phyloP scores from a whole-genome alignment of 2,797 vertebrate genomes.

The Cynopterus sphinx region DNA sequence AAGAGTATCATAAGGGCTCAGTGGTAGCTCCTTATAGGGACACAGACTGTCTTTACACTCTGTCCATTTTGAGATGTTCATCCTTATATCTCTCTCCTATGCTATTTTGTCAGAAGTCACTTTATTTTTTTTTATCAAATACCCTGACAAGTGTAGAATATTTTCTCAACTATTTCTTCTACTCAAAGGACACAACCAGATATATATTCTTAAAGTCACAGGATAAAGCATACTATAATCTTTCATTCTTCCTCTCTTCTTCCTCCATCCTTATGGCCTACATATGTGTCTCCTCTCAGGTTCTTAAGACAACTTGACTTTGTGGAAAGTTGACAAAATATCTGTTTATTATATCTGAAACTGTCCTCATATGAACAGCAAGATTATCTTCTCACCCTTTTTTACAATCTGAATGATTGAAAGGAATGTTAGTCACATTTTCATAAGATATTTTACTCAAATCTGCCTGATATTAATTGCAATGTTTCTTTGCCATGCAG shows the following conservation, averaged over 20 bases:
- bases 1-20: not conserved
- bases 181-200: not conserved
- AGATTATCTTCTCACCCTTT: not conserved
- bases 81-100: not conserved
- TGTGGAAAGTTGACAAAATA: not conserved
- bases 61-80: not conserved
- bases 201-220: not conserved
- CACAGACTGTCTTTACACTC: not conserved
- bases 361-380: slow-evolving; percentile 24
- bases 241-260: not conserved
- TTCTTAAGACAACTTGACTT: not conserved
- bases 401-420: not conserved
- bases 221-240: not conserved
- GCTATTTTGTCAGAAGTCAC: not conserved
- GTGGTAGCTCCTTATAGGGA: not conserved
- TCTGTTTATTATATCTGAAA: not conserved
- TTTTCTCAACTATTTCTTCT: not conserved
- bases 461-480: slow-evolving; percentile 47
- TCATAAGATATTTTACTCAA: slow-evolving; percentile 37
- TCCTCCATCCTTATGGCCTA: not conserved
- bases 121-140: not conserved
- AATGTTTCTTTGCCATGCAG: slow-evolving; percentile 36
- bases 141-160: not conserved
- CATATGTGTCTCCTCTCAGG: not conserved
- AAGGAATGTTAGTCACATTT: slow-evolving; percentile 39